Evolutionary conservation across 2,888 invertebrate genomes (phyloP).

Genomic region (Tipula helvola): DNA sequence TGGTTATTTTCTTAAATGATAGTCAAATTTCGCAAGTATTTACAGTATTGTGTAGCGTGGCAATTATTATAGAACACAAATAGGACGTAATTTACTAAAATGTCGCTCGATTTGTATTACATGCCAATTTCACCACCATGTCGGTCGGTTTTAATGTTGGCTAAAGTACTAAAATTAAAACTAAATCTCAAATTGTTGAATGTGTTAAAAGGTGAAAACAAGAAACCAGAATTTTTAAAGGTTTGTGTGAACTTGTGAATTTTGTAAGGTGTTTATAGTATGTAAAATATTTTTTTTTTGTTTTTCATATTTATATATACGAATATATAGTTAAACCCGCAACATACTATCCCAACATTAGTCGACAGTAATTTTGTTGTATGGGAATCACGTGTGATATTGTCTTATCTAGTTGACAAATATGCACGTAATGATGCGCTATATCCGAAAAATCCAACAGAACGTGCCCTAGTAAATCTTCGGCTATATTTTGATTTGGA

Average conservation of each 20-base stretch:
- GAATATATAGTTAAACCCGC: neutral
- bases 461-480: constrained; percentile 57
- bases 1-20: neutral
- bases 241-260: constrained; percentile 26
- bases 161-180: constrained; percentile 51
- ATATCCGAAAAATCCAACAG: constrained; percentile 55
- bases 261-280: neutral
- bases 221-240: constrained; percentile 57
- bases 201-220: constrained; percentile 48
- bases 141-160: constrained; percentile 48
- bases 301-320: neutral
- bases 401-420: constrained; percentile 30
- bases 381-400: constrained; percentile 67
- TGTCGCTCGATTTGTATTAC: constrained; percentile 49
- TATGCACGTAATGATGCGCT: constrained; percentile 43
- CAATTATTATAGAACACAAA: neutral
- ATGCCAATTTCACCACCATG: constrained; percentile 51
- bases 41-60: neutral
- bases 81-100: neutral
- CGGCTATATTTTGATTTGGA: constrained; percentile 60
- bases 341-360: constrained; percentile 52
- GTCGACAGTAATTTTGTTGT: constrained; percentile 61
- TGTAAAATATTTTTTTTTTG: neutral
- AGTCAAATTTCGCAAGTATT: neutral
- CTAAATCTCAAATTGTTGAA: constrained; percentile 49